phyloP scores from a whole-genome alignment of 2,888 invertebrate species.

The Luffia ferchaultella region DNA sequence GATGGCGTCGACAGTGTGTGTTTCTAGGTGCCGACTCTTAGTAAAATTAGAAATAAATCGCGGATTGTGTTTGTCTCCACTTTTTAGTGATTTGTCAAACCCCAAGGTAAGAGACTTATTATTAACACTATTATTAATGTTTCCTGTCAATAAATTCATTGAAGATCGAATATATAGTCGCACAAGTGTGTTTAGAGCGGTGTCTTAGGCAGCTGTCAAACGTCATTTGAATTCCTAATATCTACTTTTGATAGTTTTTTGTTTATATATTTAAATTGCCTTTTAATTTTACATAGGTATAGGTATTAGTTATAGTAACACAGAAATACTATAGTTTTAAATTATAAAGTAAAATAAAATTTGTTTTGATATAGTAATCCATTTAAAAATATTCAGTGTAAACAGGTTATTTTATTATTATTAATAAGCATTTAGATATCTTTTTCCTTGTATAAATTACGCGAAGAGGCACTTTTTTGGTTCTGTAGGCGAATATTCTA shows the following conservation, averaged over 20 bases:
- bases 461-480: no score
- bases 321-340: no score
- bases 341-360: no score
- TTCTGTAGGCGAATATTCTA: no score
- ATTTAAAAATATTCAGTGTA: no score
- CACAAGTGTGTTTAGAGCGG: conserved; percentile 21
- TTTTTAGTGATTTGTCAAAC: conserved; percentile 58
- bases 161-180: background rate
- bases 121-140: conserved; percentile 19
- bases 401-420: no score
- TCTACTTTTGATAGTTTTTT: background rate
- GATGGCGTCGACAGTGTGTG: conserved; percentile 70
- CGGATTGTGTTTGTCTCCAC: conserved; percentile 60
- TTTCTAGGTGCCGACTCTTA: conserved; percentile 67
- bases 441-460: no score
- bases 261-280: background rate
- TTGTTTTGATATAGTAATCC: no score
- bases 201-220: conserved; percentile 39
- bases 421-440: no score
- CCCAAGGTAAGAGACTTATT: conserved; percentile 45
- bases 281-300: background rate
- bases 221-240: conserved; percentile 24
- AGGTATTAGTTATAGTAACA: no score
- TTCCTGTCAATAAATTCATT: conserved; percentile 16
- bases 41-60: conserved; percentile 69